These are phyloP conservation scores for Thera obeliscata DNA, from an alignment of 2,888 invertebrate genomes.

Conservation along the genomic window DNA sequence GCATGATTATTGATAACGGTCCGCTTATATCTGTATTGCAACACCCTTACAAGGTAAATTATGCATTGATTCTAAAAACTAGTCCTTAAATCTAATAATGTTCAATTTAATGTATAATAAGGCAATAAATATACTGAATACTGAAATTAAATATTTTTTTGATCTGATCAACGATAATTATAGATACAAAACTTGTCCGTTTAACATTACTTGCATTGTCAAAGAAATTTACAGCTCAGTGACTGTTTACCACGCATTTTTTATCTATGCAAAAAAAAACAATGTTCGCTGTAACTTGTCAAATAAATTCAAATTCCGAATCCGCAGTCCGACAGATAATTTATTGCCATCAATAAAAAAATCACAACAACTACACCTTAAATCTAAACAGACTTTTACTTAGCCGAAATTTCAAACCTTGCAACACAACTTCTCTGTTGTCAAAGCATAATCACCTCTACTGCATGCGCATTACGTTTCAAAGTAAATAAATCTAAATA, in stretches of 20 bases:
- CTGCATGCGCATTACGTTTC: slow-evolving; percentile 6
- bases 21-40: too few relatives aligned
- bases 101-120: too few relatives aligned
- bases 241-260: neutral
- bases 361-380: slow-evolving; percentile 32
- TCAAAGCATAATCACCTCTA: slow-evolving; percentile 14
- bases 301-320: slow-evolving; percentile 31
- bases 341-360: slow-evolving; percentile 35
- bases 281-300: slow-evolving; percentile 17
- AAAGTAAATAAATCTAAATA: slow-evolving; percentile 3
- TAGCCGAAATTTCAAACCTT: slow-evolving; percentile 29
- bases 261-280: slow-evolving; percentile 5
- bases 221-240: neutral
- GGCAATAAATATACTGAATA: too few relatives aligned
- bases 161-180: too few relatives aligned
- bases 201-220: too few relatives aligned
- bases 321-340: slow-evolving; percentile 28
- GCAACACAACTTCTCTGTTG: slow-evolving; percentile 23
- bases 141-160: too few relatives aligned
- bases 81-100: too few relatives aligned
- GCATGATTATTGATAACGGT: too few relatives aligned
- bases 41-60: too few relatives aligned
- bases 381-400: slow-evolving; percentile 40
- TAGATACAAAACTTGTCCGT: too few relatives aligned
- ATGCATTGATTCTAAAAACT: too few relatives aligned